Base-by-base conservation (phyloP, 2,113 vertebrate genomes). In the Pongo abelii region DNA sequence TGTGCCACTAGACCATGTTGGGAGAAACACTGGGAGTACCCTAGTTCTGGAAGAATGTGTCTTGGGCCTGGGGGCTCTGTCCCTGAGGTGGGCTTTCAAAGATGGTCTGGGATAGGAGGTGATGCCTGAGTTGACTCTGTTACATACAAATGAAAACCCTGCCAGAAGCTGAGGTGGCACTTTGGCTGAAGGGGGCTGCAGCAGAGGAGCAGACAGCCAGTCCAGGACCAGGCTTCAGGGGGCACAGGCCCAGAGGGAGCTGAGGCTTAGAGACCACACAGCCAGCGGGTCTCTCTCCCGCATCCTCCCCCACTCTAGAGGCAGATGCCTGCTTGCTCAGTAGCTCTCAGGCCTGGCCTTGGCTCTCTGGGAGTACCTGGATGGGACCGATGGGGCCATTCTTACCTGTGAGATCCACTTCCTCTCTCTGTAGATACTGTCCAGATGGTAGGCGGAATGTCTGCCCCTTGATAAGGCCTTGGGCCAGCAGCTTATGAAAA, bases 401-500 rank as follows among this genome's bases (percentile, higher is more conserved):
- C 98, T 98, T 98, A 99, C 99, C 99, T 98, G 99, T 99, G 97
- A 99, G 98, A 98, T 99, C 99, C 43, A 99, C 96, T 84, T 99
- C 99, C 40, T 99, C 99, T 97, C 98, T 99, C 98, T 97, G 99
- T 50, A 99, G 96, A 98, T 99, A 99, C 95, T 98, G 99, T 32
- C 99, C 99, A 5, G 98, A 99, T 6, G 98, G 89, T 23, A 99
- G 98, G 92, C 98, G 99, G 98, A 99, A 99, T 0, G 99, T 99
- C 98, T 99, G 99, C 97, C 99, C 99, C 98, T 99, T 99, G 98
- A 99, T 99, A 80, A 99, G 99, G 92, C 99, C 99, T 98, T 99
- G 99, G 35, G 99, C 99, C 96, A 99, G 98, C 92, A 99, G 99
- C 96, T 99, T 99, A 93, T 96, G 92, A 97, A 99, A 99, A 86